phyloP scores from a whole-genome alignment of 2,113 vertebrate species.

The Carollia perspicillata region DNA sequence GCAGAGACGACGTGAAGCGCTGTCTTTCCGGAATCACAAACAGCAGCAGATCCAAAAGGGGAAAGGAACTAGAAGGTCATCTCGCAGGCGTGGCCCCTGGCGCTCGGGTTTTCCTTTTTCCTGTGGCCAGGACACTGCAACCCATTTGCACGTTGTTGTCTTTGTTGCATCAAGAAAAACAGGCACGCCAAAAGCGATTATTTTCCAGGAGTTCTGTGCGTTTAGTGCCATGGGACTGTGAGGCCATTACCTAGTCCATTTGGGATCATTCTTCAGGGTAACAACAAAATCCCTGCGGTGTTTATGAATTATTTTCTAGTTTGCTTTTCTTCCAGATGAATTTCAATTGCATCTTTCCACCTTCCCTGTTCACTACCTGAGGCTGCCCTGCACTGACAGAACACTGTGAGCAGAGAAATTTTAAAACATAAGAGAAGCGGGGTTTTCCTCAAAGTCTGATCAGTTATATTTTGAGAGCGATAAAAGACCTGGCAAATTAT shows the following conservation, averaged over 20 bases:
- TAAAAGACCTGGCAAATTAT: conserved; percentile 42
- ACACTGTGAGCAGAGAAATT: background rate
- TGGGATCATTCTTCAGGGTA: background rate
- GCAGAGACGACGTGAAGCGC: background rate
- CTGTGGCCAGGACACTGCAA: background rate
- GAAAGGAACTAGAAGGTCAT: background rate
- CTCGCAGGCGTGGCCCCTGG: background rate
- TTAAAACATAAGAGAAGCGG: conserved; percentile 12
- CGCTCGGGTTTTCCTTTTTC: conserved; percentile 39
- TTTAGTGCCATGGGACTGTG: background rate
- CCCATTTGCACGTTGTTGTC: background rate
- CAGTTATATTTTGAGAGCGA: conserved; percentile 58
- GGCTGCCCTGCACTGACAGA: background rate
- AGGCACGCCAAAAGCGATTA: background rate
- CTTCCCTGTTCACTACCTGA: background rate
- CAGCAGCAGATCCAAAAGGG: background rate
- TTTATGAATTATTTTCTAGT: background rate
- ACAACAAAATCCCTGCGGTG: background rate
- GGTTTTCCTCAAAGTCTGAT: conserved; percentile 50
- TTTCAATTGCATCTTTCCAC: background rate
- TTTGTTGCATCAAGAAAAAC: conserved; percentile 33
- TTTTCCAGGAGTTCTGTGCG: background rate
- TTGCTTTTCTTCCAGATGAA: background rate
- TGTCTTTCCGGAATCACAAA: conserved; percentile 52
- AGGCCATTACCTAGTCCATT: background rate